Conservation (phyloP, 2,113 vertebrate species). For the Vimba vimba region DNA sequence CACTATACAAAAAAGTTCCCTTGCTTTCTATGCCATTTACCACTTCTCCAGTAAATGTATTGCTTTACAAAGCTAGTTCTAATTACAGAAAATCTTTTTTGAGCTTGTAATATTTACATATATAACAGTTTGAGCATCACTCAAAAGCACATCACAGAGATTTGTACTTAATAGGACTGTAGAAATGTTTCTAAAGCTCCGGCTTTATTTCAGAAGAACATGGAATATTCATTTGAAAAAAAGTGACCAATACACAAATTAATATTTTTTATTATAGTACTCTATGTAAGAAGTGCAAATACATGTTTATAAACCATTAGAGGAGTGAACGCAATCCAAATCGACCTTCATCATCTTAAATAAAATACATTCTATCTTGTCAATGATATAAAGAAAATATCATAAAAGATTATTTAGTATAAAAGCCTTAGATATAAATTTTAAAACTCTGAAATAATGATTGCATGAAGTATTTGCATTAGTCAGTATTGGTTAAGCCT, state of each 20-base stretch:
- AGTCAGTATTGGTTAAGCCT: not conserved
- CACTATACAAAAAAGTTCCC: too few relatives aligned
- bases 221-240: not conserved
- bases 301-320: constrained; percentile 37
- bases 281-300: constrained; percentile 33
- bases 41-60: too few relatives aligned
- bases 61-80: too few relatives aligned
- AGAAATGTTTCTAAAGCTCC: not conserved
- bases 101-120: too few relatives aligned
- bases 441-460: constrained; percentile 12
- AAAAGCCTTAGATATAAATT: constrained; percentile 9
- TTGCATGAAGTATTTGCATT: constrained; percentile 13
- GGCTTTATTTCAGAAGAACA: not conserved
- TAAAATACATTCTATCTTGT: constrained; percentile 24
- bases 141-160: not conserved
- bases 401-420: constrained; percentile 1
- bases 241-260: not conserved
- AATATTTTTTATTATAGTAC: constrained; percentile 10
- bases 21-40: too few relatives aligned
- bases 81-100: too few relatives aligned
- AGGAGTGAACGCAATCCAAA: constrained; percentile 11
- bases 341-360: constrained; percentile 33
- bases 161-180: not conserved
- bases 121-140: too few relatives aligned
- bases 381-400: constrained; percentile 5